Percentiles rank a stretch among this genome's conserved stretches.
These are phyloP conservation scores for Mustelus asterias DNA, from an alignment of 2,113 vertebrate genomes.

Conservation along the genomic window DNA sequence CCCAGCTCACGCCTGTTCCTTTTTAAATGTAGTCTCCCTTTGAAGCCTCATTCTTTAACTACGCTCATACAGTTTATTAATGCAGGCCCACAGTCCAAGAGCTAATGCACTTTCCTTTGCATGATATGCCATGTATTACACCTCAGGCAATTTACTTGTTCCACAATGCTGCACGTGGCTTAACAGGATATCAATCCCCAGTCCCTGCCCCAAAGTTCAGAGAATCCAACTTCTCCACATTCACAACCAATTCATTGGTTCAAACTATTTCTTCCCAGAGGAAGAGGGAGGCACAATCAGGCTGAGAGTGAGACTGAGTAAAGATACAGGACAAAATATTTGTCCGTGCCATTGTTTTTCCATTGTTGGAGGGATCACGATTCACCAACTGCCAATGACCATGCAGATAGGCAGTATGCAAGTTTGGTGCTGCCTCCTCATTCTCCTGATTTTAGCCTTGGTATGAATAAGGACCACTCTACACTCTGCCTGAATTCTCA, in stretches of 20 bases:
- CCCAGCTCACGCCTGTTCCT: neutral
- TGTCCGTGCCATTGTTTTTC: too few relatives aligned
- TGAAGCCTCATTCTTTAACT: neutral
- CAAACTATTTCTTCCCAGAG: neutral
- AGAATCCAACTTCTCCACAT: neutral
- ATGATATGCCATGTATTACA: neutral
- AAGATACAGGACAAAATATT: neutral
- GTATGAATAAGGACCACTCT: neutral
- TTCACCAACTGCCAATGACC: neutral
- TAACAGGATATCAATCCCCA: neutral
- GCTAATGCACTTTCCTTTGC: neutral
- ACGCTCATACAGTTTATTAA: neutral
- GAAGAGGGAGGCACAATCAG: neutral
- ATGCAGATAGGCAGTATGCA: neutral
- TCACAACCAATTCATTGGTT: neutral
- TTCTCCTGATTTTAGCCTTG: neutral
- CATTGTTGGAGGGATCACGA: neutral
- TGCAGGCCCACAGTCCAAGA: neutral
- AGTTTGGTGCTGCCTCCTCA: neutral
- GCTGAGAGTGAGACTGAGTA: neutral
- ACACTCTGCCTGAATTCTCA: neutral
- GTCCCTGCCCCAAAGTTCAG: neutral
- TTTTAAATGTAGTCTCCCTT: neutral
- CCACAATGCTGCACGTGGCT: neutral
- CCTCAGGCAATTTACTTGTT: slow-evolving; percentile 12